These are phyloP conservation scores for Laticauda laticaudata DNA, from an alignment of 2,113 vertebrate species.

Conservation along the genomic window DNA sequence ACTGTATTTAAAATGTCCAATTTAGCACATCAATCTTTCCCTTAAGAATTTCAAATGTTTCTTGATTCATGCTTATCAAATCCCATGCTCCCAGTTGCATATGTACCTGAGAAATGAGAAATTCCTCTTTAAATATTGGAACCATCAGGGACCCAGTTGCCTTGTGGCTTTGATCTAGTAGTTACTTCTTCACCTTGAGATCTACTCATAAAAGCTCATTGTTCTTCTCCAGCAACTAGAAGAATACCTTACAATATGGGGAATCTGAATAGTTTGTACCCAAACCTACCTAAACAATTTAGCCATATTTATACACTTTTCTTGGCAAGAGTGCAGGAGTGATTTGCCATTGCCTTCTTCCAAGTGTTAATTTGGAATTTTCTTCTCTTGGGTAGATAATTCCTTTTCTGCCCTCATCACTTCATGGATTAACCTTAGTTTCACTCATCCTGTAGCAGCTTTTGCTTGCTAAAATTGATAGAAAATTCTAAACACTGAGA, in stretches of 20 bases:
- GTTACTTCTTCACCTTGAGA: background rate
- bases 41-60: background rate
- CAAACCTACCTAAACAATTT: background rate
- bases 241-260: background rate
- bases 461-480: background rate
- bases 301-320: background rate
- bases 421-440: background rate
- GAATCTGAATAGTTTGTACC: background rate
- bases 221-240: background rate
- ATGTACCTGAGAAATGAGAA: background rate
- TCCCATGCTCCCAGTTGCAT: background rate
- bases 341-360: background rate
- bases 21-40: background rate
- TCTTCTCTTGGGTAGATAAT: background rate
- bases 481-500: background rate
- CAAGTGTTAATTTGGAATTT: too few relatives aligned
- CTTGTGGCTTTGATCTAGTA: background rate
- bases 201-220: background rate
- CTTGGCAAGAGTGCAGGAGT: background rate
- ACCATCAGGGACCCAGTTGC: background rate
- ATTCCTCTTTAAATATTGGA: background rate
- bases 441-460: background rate
- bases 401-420: background rate
- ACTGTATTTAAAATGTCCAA: background rate
- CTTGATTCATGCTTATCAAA: background rate